Conservation (phyloP, 2,797 vertebrate species). For the Peromyscus eremicus region DNA sequence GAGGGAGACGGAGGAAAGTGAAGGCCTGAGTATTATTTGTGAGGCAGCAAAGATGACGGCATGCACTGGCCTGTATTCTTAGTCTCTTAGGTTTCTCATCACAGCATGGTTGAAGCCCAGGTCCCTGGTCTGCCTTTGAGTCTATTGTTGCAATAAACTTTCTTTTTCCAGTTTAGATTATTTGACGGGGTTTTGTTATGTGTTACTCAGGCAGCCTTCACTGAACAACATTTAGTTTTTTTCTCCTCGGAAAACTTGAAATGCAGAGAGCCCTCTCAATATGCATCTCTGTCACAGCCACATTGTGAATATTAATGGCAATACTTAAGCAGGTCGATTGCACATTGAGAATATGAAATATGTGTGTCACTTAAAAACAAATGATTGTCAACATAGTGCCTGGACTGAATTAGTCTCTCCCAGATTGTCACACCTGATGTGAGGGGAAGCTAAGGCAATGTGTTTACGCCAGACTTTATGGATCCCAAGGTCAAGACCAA, state of each 20-base stretch:
- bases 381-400: constrained; percentile 83
- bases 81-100: background rate
- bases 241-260: constrained; percentile 75
- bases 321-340: constrained; percentile 78
- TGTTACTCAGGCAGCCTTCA: background rate
- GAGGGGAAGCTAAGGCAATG: constrained; percentile 13
- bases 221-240: background rate
- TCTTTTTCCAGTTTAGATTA: background rate
- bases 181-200: constrained; percentile 11
- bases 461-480: background rate
- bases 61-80: background rate
- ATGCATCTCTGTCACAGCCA: constrained; percentile 63
- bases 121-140: background rate
- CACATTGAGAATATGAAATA: constrained; percentile 84
- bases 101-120: background rate
- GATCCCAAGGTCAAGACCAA: constrained; percentile 63
- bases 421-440: constrained; percentile 58
- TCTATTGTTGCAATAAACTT: background rate
- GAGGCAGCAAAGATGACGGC: background rate
- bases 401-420: constrained; percentile 83
- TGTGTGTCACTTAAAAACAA: constrained; percentile 84
- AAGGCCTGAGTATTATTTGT: background rate
- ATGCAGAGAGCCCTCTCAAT: constrained; percentile 74
- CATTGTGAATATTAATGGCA: constrained; percentile 86
- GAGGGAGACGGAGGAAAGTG: background rate